Conservation (phyloP, 2,113 vertebrate genomes). For the Heteronetta atricapilla region DNA sequence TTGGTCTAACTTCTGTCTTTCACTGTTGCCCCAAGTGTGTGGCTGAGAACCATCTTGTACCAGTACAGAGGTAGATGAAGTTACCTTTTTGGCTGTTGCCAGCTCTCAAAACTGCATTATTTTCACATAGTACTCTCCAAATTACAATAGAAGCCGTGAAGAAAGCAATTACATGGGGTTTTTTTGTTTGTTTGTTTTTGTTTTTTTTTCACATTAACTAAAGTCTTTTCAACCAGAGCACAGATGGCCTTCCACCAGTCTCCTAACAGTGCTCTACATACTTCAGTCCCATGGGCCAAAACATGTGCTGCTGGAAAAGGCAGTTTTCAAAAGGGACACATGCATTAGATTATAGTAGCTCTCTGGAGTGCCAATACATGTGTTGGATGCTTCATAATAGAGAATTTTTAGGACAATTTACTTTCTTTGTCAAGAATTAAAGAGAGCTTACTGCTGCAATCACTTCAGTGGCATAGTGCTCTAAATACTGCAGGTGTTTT, state of each 20-base stretch:
- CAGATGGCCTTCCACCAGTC: slow-evolving; percentile 29
- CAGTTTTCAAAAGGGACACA: background rate
- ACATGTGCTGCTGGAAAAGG: background rate
- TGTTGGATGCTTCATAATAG: background rate
- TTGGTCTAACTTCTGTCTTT: background rate
- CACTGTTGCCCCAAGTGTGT: background rate
- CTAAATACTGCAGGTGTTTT: background rate
- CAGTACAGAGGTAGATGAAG: background rate
- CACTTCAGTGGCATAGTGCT: background rate
- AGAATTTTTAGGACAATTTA: background rate
- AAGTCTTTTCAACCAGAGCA: slow-evolving; percentile 27
- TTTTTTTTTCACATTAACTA: background rate
- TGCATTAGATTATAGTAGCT: background rate
- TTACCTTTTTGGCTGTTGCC: background rate
- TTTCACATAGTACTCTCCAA: background rate
- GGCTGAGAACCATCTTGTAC: background rate
- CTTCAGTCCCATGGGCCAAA: background rate
- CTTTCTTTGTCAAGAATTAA: background rate
- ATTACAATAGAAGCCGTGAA: background rate
- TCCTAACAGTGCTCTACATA: background rate
- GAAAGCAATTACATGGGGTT: background rate
- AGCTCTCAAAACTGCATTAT: background rate
- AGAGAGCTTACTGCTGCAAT: background rate
- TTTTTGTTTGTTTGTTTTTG: background rate
- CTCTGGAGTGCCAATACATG: background rate